These are phyloP conservation scores for Mus minutoides DNA, from an alignment of 2,797 vertebrate genomes.

Conservation along the genomic window DNA sequence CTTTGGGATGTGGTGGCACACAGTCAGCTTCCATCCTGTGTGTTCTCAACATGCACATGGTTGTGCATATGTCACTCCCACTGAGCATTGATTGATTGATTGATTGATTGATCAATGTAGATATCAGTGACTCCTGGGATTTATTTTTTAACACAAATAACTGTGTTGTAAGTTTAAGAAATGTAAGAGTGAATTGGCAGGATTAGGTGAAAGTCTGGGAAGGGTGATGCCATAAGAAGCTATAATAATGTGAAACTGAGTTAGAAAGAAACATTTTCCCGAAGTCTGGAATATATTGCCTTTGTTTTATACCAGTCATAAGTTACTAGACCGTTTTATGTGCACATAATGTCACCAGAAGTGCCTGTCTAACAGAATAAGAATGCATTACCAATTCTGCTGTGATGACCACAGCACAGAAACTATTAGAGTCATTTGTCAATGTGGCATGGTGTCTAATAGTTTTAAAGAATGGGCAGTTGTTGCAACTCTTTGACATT, in stretches of 20 bases:
- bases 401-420: constrained; percentile 66
- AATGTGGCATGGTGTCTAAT: constrained; percentile 66
- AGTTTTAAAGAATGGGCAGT: constrained; percentile 61
- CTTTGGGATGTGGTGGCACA: background rate
- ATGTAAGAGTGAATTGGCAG: background rate
- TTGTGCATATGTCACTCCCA: background rate
- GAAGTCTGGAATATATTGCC: constrained; percentile 73
- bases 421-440: constrained; percentile 70
- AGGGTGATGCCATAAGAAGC: constrained; percentile 32
- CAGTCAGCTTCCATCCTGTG: background rate
- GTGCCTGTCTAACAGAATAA: constrained; percentile 82
- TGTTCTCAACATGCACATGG: background rate
- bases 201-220: constrained; percentile 19
- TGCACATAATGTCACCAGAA: constrained; percentile 69
- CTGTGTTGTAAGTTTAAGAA: background rate
- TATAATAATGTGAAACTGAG: constrained; percentile 68
- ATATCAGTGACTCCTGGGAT: background rate
- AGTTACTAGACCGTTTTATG: constrained; percentile 80
- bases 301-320: constrained; percentile 74
- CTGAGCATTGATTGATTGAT: background rate
- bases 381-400: constrained; percentile 76
- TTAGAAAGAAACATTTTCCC: constrained; percentile 65
- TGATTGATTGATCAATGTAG: too few relatives aligned
- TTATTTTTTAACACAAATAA: background rate
- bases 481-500: constrained; percentile 51